A percentile compares a stretch with the other conserved stretches of the same genome.
Conservation (phyloP, 53 echinoderm and acorn worm species). For the Glandiceps talaboti region DNA sequence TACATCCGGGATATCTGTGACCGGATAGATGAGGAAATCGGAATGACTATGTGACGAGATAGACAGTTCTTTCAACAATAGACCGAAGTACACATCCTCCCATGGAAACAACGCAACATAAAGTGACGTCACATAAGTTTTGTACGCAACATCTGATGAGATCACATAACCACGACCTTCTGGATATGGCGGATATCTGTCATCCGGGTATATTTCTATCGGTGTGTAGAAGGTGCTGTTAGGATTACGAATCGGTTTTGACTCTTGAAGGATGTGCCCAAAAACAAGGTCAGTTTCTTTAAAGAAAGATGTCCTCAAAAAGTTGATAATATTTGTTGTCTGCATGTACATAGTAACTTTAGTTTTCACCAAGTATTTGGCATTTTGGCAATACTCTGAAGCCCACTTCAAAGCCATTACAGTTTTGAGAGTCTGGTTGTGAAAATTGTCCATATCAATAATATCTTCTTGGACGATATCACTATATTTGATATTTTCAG, state of each 20-base stretch:
- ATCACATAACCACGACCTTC: constrained; percentile 57
- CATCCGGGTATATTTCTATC: constrained; percentile 15
- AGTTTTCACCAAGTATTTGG: constrained; percentile 70
- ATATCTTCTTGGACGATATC: constrained; percentile 54
- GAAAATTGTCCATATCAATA: constrained; percentile 31
- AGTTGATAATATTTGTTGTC: neutral
- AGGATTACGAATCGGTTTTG: neutral
- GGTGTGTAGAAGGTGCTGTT: constrained; percentile 57
- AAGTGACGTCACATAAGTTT: constrained; percentile 31
- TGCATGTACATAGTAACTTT: constrained; percentile 13
- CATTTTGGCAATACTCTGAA: constrained; percentile 37
- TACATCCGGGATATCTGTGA: neutral
- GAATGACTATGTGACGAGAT: constrained; percentile 1
- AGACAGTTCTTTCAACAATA: constrained; percentile 28
- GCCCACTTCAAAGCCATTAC: constrained; percentile 82
- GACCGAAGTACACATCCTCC: constrained; percentile 69
- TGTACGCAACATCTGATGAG: constrained; percentile 56
- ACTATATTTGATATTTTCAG: constrained; percentile 25
- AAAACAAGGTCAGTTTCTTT: neutral
- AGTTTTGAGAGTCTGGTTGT: constrained; percentile 55
- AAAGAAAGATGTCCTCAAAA: neutral
- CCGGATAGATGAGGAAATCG: neutral
- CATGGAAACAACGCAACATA: constrained; percentile 61
- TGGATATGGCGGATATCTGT: constrained; percentile 49
- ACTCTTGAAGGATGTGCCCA: neutral